Evolutionary conservation across 2,797 vertebrate species (phyloP).

Genomic region (Centropyge bicolor): DNA sequence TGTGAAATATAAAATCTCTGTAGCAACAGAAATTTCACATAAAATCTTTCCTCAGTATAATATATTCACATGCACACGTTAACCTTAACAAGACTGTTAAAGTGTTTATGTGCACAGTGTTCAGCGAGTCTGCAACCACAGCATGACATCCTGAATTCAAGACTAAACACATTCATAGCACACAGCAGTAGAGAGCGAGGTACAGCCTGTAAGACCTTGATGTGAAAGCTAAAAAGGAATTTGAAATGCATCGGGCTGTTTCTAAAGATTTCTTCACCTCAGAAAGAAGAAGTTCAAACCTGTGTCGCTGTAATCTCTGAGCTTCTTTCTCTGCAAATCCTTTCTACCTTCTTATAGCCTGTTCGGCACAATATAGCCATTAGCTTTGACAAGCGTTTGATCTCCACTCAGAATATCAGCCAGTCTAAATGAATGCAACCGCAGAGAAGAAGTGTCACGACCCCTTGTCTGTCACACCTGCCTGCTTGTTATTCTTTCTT

Average conservation of each 20-base stretch:
- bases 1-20: too few relatives aligned
- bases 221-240: background rate
- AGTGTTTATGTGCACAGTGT: background rate
- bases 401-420: background rate
- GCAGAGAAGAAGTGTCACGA: background rate
- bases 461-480: too few relatives aligned
- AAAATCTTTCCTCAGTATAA: too few relatives aligned
- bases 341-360: background rate
- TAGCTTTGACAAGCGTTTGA: background rate
- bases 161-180: background rate
- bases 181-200: background rate
- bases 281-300: slow-evolving; percentile 30
- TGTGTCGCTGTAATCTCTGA: slow-evolving; percentile 19
- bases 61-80: too few relatives aligned
- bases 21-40: too few relatives aligned
- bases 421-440: background rate
- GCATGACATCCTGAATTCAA: background rate
- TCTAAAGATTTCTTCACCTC: background rate
- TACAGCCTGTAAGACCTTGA: background rate
- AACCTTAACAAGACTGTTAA: background rate
- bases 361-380: background rate
- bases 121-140: background rate
- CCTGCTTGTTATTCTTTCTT: too few relatives aligned
- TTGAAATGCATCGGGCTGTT: background rate
- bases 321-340: background rate